Percentiles rank a stretch among this genome's conserved stretches.
Evolutionary conservation across 2,888 invertebrate species (phyloP).

Genomic region (Drosophila histrio): DNA sequence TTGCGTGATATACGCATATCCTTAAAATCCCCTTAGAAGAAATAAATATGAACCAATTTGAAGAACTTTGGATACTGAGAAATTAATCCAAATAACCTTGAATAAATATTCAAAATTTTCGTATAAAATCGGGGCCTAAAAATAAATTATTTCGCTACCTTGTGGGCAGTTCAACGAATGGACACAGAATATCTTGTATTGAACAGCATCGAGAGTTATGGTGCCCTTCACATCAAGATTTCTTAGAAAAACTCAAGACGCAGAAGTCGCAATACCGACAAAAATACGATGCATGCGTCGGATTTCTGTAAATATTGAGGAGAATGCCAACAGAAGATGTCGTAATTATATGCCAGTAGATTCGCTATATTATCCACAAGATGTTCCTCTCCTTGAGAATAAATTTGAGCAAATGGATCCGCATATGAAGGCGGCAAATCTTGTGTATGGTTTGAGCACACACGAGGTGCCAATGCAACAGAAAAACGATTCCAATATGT

Average conservation of each 20-base stretch:
- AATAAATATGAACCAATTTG: not conserved
- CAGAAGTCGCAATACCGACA: conserved; percentile 3
- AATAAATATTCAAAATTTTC: conserved; percentile 36
- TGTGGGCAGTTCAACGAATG: conserved; percentile 3
- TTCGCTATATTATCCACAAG: not conserved
- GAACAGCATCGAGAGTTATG: conserved; percentile 1
- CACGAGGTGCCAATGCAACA: not conserved
- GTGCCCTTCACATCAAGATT: conserved; percentile 6
- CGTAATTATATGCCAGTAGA: not conserved
- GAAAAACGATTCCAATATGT: not conserved
- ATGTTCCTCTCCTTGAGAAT: not conserved
- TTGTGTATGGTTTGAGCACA: not conserved
- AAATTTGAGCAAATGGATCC: conserved; percentile 5
- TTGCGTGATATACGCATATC: too few relatives aligned
- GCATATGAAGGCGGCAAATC: not conserved
- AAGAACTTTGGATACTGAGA: not conserved
- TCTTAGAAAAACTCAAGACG: conserved; percentile 1
- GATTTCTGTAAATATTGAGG: conserved; percentile 45
- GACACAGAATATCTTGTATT: not conserved
- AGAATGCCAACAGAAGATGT: conserved; percentile 4
- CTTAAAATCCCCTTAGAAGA: too few relatives aligned
- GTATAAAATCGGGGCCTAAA: not conserved
- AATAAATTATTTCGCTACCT: conserved; percentile 5
- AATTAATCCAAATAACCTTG: conserved; percentile 10
- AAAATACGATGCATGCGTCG: conserved; percentile 41